Conservation (phyloP, 2,888 invertebrate species). For the Caenorhabditis panamensis region DNA sequence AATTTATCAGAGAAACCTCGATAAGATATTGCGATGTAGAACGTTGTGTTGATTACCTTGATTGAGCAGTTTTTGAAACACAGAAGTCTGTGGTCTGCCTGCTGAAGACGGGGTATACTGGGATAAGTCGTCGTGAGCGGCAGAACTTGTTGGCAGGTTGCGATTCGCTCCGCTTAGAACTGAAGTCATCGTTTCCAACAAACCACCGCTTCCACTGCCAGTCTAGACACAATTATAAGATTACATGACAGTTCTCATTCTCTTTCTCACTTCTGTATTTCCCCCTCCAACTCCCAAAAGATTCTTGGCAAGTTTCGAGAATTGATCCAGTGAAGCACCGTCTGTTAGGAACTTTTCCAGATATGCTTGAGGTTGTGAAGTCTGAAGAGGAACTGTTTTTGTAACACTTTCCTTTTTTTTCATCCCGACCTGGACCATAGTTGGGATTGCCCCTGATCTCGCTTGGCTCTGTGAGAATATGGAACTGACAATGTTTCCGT, state of each 20-base stretch:
- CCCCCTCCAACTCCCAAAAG: slow-evolving; percentile 68
- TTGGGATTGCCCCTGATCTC: slow-evolving; percentile 51
- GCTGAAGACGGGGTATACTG: slow-evolving; percentile 54
- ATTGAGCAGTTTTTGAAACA: slow-evolving; percentile 62
- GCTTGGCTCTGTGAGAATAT: slow-evolving; percentile 76
- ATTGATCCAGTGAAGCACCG: slow-evolving; percentile 67
- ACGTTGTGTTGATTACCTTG: too few relatives aligned
- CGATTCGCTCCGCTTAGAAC: slow-evolving; percentile 59
- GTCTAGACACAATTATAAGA: slow-evolving; percentile 40
- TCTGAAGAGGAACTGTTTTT: slow-evolving; percentile 8
- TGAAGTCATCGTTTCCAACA: slow-evolving; percentile 69
- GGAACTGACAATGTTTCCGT: slow-evolving; percentile 73
- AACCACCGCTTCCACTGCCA: slow-evolving; percentile 50
- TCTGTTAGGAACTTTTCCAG: slow-evolving; percentile 62
- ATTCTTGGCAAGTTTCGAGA: slow-evolving; percentile 77
- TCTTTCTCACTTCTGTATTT: slow-evolving; percentile 54
- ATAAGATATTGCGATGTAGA: too few relatives aligned
- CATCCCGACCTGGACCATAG: slow-evolving; percentile 31
- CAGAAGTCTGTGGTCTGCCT: slow-evolving; percentile 57
- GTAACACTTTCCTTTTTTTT: neutral
- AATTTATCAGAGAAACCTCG: too few relatives aligned
- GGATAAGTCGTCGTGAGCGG: slow-evolving; percentile 60
- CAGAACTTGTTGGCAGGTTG: slow-evolving; percentile 58
- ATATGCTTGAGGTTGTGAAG: slow-evolving; percentile 45
- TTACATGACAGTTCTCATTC: slow-evolving; percentile 5